Evolutionary conservation across 2,888 invertebrate species (phyloP).

Genomic region (Enoplolaimus lenunculus): DNA sequence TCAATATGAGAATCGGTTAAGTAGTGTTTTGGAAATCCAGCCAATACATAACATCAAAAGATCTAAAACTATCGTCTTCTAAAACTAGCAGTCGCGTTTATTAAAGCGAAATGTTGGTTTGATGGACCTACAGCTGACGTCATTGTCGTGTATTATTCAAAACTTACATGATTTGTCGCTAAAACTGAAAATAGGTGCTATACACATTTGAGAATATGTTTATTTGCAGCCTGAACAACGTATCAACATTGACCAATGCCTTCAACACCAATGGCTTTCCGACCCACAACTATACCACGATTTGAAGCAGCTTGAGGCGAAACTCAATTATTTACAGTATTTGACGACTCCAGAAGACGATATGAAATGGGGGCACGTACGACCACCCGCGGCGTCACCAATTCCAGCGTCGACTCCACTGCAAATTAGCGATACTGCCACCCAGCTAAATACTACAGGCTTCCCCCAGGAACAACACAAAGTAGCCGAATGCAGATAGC

Average conservation of each 20-base stretch:
- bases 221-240: slow-evolving; percentile 34
- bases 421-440: no score
- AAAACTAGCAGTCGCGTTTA: no score
- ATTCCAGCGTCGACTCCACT: no score
- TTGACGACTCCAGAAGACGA: slow-evolving; percentile 23
- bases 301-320: slow-evolving; percentile 31
- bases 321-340: slow-evolving; percentile 27
- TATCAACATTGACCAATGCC: slow-evolving; percentile 35
- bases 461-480: no score
- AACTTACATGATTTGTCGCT: background rate
- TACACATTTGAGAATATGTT: slow-evolving; percentile 6
- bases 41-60: no score
- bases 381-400: background rate
- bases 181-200: background rate
- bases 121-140: no score
- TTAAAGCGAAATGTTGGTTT: no score
- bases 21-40: no score
- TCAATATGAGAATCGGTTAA: no score
- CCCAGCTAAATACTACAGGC: no score
- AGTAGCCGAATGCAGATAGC: no score
- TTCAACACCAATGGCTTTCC: slow-evolving; percentile 35
- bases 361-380: background rate
- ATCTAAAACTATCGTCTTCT: no score
- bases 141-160: background rate
- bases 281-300: slow-evolving; percentile 34